Evolutionary conservation across 2,113 vertebrate genomes (phyloP), one percentile per base, ranked within the genome.

Genomic region (Cyprinodon variegatus): DNA sequence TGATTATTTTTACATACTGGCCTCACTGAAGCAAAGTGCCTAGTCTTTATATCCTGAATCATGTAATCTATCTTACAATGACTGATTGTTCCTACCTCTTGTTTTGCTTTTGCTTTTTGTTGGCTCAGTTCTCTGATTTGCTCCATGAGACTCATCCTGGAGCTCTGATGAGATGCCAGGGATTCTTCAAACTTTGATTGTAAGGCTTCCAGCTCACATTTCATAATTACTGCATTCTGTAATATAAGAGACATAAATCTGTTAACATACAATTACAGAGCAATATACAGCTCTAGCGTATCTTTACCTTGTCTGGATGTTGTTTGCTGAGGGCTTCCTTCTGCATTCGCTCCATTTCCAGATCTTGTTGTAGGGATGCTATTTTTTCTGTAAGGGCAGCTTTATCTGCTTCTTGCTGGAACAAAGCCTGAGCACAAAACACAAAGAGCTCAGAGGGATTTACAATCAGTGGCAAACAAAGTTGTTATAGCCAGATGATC

Each of bases 301-400:
- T 67, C 61, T 76, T 64, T 77, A 97, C 96, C 94, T 95, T 93
- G 8, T 95, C 93, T 64, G 88, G 94, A 36, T 94, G 91, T 76
- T 95, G 92, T 79, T 69, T 91, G 69, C 75, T 78, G 41, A 89
- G 87, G 13, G 91, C 91, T 68, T 95, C 93, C 70, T 92, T 89
- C 61, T 88, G 90, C 43, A 89, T 82, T 37, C 61, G 80, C 46
- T 94, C 93, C 4, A 86, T 86, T 80, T 96, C 94, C 63, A 96
- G 87, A 61, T 95, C 92, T 61, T 86, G 80, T 8, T 89, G 83
- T 22, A 94, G 78, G 4, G 83, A 70, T 8, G 82, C 84, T 20
- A 96, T 85, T 70, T 91, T 91, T 64, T 95, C 90, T 0, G 45
- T 70, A 41, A 96, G 84, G 61, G 78, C 77, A 40, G 70, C 90